phyloP scores from a whole-genome alignment of 2,797 vertebrate species.

The Natrix natrix region DNA sequence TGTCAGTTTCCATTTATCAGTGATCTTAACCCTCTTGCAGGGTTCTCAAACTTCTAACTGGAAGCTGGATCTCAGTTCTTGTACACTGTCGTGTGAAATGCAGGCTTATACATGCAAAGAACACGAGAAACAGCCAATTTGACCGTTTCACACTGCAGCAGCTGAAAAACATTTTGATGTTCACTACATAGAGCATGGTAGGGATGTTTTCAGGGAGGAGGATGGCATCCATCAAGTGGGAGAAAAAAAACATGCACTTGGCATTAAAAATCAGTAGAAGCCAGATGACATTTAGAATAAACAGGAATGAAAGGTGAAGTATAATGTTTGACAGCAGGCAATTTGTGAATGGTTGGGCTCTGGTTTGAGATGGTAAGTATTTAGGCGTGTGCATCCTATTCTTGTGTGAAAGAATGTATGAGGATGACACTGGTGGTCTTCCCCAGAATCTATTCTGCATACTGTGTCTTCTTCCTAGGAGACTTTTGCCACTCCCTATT shows the following conservation, averaged over 20 bases:
- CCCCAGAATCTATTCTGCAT: not conserved
- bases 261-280: slow-evolving; percentile 4
- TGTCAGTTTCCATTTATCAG: not conserved
- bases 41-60: not conserved
- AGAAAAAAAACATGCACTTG: not conserved
- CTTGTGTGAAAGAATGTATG: not conserved
- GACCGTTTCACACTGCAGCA: not conserved
- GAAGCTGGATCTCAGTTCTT: not conserved
- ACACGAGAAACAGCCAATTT: not conserved
- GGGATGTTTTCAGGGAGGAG: not conserved
- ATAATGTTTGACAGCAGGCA: not conserved
- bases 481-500: not conserved
- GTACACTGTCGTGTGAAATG: not conserved
- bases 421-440: not conserved
- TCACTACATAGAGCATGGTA: not conserved
- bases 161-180: not conserved
- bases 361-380: not conserved
- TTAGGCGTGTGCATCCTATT: not conserved
- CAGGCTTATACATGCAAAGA: not conserved
- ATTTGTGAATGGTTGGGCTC: no score
- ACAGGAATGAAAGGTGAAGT: not conserved
- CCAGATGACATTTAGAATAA: not conserved
- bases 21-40: not conserved
- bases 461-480: not conserved
- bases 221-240: not conserved